Evolutionary conservation across 2,888 invertebrate genomes (phyloP), one percentile per base, ranked within the genome.

Genomic region (Brachyptera risi): DNA sequence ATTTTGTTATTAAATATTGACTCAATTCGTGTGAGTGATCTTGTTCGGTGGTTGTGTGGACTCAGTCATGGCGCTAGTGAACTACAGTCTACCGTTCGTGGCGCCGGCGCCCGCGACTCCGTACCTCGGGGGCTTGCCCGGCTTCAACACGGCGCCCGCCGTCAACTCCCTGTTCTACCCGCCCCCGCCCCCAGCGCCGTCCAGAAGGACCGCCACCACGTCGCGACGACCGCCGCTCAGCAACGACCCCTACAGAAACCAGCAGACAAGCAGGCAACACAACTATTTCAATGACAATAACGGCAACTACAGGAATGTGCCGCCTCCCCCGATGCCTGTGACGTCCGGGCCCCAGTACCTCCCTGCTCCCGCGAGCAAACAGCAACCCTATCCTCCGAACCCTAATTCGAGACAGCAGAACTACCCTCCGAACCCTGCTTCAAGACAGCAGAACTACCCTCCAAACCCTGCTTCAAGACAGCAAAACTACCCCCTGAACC

Each of bases 21-120:
- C n/a, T n/a, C n/a, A n/a, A n/a, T n/a, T n/a, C n/a, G n/a, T n/a
- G n/a, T n/a, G n/a, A n/a, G n/a, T n/a, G n/a, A n/a, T n/a, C n/a
- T n/a, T n/a, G n/a, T n/a, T n/a, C n/a, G n/a, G n/a, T n/a, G n/a
- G n/a, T n/a, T n/a, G n/a, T 17, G n/a, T n/a, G n/a, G n/a, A n/a
- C n/a, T n/a, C n/a, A n/a, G n/a, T n/a, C 9, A 75, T 75, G 75
- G 70, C 75, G 56, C 63, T 75, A 66, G 68, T 71, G 51, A 75
- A 75, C 65, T 74, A 73, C 61, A 73, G 70, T 65, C 62, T 73
- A 59, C 72, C 74, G 15, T 74, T 70, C 66, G 73, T 72, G 59
- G 64, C 73, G 63, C 71, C 71, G 35, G 71, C 73, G 19, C 69
- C 72, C 59, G 66, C 73, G 21, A 69, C 74, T n/a, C 73, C 72